phyloP scores from a whole-genome alignment of 2,797 vertebrate genomes.

The Notoglanidium macrostoma region DNA sequence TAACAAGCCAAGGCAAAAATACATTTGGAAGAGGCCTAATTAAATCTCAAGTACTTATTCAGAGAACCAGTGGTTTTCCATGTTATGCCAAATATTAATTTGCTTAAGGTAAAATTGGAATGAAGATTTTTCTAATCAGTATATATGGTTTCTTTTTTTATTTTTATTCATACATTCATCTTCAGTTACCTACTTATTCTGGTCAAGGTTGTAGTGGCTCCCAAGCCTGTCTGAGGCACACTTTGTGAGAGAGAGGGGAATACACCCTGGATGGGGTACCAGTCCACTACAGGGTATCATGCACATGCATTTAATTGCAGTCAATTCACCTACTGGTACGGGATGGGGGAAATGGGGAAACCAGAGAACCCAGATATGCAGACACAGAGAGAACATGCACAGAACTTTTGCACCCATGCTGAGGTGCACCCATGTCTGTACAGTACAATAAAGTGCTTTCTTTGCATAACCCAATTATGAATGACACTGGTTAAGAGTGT shows the following conservation, averaged over 20 bases:
- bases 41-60: neutral
- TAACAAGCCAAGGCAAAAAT: neutral
- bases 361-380: neutral
- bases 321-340: neutral
- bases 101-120: neutral
- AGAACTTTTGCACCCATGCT: neutral
- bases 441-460: neutral
- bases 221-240: neutral
- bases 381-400: neutral
- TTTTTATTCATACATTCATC: neutral
- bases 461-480: neutral
- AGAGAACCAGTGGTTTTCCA: neutral
- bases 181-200: neutral
- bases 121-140: neutral
- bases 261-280: neutral
- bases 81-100: neutral
- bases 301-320: neutral
- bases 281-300: neutral
- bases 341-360: neutral
- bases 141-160: neutral
- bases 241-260: neutral
- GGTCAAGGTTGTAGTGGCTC: neutral
- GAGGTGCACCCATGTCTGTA: neutral
- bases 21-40: neutral
- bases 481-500: neutral